Percentiles rank a stretch among this genome's conserved stretches.
Evolutionary conservation across 2,797 vertebrate genomes (phyloP).

Genomic region (Taeniopygia guttata): DNA sequence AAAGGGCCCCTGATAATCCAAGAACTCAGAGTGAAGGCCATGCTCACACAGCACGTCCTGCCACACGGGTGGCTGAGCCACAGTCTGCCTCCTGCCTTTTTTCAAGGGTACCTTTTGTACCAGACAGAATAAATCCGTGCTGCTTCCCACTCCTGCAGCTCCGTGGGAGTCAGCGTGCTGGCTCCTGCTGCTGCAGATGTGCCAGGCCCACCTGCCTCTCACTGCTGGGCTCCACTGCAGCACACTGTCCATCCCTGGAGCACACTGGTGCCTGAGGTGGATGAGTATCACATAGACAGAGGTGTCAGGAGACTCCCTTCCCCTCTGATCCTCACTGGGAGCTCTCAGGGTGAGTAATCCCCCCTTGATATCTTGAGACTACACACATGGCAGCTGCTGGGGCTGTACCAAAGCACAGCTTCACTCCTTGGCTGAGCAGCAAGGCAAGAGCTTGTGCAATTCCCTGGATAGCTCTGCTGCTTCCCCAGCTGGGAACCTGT

Average conservation of each 20-base stretch:
- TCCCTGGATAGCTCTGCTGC: background rate
- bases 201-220: background rate
- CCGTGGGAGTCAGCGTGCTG: background rate
- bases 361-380: background rate
- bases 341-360: background rate
- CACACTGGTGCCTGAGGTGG: fast-evolving
- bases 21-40: background rate
- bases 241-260: fast-evolving
- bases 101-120: background rate
- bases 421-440: fast-evolving
- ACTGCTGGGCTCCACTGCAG: background rate
- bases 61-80: background rate
- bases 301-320: background rate
- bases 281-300: fast-evolving
- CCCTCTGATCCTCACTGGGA: background rate
- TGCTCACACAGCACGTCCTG: background rate
- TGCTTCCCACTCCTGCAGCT: constrained; percentile 3
- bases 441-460: background rate
- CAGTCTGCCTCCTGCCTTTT: background rate
- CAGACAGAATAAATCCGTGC: background rate
- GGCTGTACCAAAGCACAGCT: background rate
- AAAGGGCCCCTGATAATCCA: background rate
- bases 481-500: background rate
- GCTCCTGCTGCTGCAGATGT: background rate
- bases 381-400: background rate